Base-by-base conservation (phyloP, 2,797 vertebrate species). In the Chromis chromis region DNA sequence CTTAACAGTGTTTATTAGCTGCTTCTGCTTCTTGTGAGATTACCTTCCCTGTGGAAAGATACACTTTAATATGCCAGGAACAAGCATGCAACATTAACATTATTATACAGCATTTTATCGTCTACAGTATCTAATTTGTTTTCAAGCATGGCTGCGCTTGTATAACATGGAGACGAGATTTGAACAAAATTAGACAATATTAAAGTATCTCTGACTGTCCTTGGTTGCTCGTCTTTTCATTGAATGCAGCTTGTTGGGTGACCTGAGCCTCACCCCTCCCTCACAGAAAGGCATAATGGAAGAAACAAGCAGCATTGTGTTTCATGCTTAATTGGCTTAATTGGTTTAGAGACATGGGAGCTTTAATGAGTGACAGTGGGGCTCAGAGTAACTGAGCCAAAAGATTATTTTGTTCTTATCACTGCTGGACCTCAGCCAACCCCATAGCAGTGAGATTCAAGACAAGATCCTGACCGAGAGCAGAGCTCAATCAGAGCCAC, bases 311-410 rank as follows among this genome's bases (percentile, higher is more conserved):
- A 55, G 76, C 79, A 83, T 85, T 92, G 83, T 78, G 65, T 79
- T 89, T 88, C 88, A 86, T 86, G 86, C 85, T 84, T 90, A 91
- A 91, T 91, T 93, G 89, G 80, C 80, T 84, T 89, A 87, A 93
- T 91, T 92, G 86, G 83, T 88, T 93, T 83, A 85, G 82, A 82
- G 83, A 70, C 81, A 68, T 81, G 59, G 67, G 72, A 84, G 85
- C 83, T 83, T 90, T 87, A 86, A 88, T 85, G 82, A 87, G 70
- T 70, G 79, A 76, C 75, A 79, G 79, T 52, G 70, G 75, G 79
- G 49, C 78, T 84, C 62, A 42, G 73, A 62, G 83, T 82, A 83
- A 91, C 81, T 2, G 80, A 91, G 89, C 90, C 90, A 86, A 88
- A 82, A 85, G 70, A 85, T 72, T 59, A 58, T 65, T 87, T 91